Evolutionary conservation across 2,113 vertebrate genomes (phyloP), one percentile per base, ranked within the genome.

Genomic region (Mormyrus lacerda): DNA sequence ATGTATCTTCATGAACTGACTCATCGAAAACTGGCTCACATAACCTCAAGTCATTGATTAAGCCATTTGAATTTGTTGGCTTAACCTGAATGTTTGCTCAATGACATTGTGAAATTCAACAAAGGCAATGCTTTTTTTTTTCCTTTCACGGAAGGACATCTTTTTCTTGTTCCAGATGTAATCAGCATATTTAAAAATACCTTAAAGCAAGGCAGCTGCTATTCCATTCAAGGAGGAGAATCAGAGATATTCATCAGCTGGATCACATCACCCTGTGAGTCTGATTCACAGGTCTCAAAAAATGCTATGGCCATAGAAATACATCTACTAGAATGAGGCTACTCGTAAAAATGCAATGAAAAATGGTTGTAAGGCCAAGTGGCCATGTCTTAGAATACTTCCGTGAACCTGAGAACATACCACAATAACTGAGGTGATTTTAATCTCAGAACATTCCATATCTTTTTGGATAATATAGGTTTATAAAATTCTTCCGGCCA

Each of bases 221-320:
- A 79, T 42, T 42, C 31, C 73, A 79, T 79, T 79, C 35, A 79
- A 39, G 8, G 73, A 79, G 31, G 17, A 35, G 69, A 73, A 35
- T 17, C 13, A 2, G 69, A 39, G 69, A 73, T 31, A 73, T 35
- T 73, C 31, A 35, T 35, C 69, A 39, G 69, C 69, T 35, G 69
- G 31, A 39, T 35, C 31, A 76, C 35, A 35, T 31, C 69, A 76
- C 35, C 27, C 69, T 17, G 69, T 79, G 31, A 15, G 35, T 17
- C 35, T 79, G 35, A 42, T 44, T n/a, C 5, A 17, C 11, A 6
- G 44, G 44, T 73, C 45, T 65, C 44, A 47, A 45, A 88, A 24
- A 88, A 47, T 45, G 65, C 65, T 47, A 31, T 35, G 45, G 17
- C 58, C 87, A 76, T 88, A 88, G 44, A 73, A 73, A 76, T 76